Percentiles rank a stretch among this genome's conserved stretches.
phyloP scores from a whole-genome alignment of 2,888 invertebrate species.

The Neuroscelio doddi region DNA sequence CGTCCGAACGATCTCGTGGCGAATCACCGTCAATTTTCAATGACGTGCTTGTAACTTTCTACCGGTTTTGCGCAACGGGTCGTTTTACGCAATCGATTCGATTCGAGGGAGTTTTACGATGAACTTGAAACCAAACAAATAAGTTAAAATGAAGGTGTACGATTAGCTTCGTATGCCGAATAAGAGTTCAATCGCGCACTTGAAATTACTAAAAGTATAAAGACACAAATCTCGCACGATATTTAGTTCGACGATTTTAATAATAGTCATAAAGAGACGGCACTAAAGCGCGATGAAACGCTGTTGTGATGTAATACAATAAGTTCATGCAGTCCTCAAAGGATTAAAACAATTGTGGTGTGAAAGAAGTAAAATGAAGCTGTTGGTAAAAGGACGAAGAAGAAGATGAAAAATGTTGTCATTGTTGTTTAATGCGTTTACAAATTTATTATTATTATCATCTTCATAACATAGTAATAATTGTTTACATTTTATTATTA shows the following conservation, averaged over 20 bases:
- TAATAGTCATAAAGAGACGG: constrained; percentile 31
- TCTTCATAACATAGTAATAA: constrained; percentile 38
- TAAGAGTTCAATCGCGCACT: constrained; percentile 28
- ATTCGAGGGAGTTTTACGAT: constrained; percentile 64
- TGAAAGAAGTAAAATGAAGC: constrained; percentile 17
- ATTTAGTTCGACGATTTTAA: constrained; percentile 34
- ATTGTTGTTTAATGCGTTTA: constrained; percentile 54
- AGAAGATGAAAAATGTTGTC: constrained; percentile 47
- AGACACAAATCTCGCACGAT: constrained; percentile 26
- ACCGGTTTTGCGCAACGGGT: constrained; percentile 41
- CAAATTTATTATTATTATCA: constrained; percentile 51
- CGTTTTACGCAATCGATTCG: constrained; percentile 55
- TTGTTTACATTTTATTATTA: constrained; percentile 38
- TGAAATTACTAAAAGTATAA: constrained; percentile 9
- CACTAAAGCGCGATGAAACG: constrained; percentile 47
- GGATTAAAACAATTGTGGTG: constrained; percentile 32
- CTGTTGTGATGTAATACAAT: constrained; percentile 51
- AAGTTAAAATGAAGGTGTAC: constrained; percentile 25
- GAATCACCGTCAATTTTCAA: no score
- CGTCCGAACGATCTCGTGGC: constrained; percentile 13
- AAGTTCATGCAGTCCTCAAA: constrained; percentile 42
- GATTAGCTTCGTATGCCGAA: constrained; percentile 20
- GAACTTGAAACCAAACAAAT: constrained; percentile 34
- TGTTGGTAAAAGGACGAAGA: constrained; percentile 20
- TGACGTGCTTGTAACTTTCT: no score